Evolutionary conservation across 2,797 vertebrate species (phyloP).

Genomic region (Pipistrellus nathusii): DNA sequence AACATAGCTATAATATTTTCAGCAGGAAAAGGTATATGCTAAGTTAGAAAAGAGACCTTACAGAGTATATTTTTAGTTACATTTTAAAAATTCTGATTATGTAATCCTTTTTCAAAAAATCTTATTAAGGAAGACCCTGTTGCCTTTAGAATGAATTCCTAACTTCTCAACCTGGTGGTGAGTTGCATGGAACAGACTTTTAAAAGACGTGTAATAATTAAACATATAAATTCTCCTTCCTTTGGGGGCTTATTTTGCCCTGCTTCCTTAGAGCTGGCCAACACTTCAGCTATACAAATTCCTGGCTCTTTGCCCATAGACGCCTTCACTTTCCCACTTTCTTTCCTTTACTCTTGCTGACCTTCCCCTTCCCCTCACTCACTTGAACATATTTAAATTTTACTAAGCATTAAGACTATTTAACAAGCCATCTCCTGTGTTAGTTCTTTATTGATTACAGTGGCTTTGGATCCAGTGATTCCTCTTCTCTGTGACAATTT

Average conservation of each 20-base stretch:
- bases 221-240: background rate
- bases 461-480: background rate
- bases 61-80: constrained; percentile 48
- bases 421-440: background rate
- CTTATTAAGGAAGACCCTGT: background rate
- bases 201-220: background rate
- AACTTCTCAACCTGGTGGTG: background rate
- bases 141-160: background rate
- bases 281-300: background rate
- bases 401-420: background rate
- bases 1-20: background rate
- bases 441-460: background rate
- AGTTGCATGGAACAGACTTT: background rate
- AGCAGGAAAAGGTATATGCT: constrained; percentile 48
- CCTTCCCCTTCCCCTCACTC: background rate
- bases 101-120: background rate
- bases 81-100: constrained; percentile 39
- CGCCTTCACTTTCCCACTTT: background rate
- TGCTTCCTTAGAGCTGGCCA: background rate
- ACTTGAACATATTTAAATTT: background rate
- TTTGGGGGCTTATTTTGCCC: background rate
- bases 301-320: background rate
- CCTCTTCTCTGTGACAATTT: background rate
- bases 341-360: background rate
- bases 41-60: background rate